Evolutionary conservation across 2,888 invertebrate genomes (phyloP).

Genomic region (Ferdinandea cuprea): DNA sequence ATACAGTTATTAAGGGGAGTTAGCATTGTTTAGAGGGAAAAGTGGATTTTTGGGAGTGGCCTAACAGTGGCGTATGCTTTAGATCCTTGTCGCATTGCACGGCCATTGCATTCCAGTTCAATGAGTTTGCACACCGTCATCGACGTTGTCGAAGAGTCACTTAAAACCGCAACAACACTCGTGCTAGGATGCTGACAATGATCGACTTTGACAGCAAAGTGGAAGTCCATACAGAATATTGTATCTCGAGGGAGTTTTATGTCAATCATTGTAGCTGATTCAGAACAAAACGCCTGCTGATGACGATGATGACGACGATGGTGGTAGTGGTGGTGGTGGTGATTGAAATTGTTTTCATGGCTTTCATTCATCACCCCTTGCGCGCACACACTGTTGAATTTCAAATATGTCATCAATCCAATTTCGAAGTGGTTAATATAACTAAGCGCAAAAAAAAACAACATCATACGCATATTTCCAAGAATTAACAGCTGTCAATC

Average conservation of each 20-base stretch:
- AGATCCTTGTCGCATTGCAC: constrained; percentile 60
- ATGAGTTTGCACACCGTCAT: constrained; percentile 19
- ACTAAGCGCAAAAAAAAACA: constrained; percentile 37
- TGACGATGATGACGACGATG: too few relatives aligned
- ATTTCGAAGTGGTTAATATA: constrained; percentile 62
- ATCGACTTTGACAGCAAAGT: constrained; percentile 58
- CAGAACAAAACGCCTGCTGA: too few relatives aligned
- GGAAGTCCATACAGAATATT: constrained; percentile 22
- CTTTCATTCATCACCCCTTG: constrained; percentile 18
- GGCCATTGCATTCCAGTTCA: constrained; percentile 16
- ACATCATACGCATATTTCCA: constrained; percentile 44
- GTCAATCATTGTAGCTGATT: constrained; percentile 31
- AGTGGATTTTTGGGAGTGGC: constrained; percentile 61
- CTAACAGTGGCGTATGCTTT: constrained; percentile 50
- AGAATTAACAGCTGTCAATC: constrained; percentile 70
- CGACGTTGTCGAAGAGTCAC: not conserved
- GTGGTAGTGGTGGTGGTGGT: not conserved
- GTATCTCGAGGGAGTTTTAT: constrained; percentile 2
- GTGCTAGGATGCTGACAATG: constrained; percentile 1
- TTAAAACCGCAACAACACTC: constrained; percentile 1
- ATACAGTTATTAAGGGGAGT: constrained; percentile 69
- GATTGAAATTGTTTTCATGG: constrained; percentile 33
- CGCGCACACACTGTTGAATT: constrained; percentile 34
- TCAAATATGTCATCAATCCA: constrained; percentile 64
- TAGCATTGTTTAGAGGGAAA: constrained; percentile 51